Percentiles rank a stretch among this genome's conserved stretches.
Conservation (phyloP, 2,113 vertebrate genomes). For the Gallinago media region DNA sequence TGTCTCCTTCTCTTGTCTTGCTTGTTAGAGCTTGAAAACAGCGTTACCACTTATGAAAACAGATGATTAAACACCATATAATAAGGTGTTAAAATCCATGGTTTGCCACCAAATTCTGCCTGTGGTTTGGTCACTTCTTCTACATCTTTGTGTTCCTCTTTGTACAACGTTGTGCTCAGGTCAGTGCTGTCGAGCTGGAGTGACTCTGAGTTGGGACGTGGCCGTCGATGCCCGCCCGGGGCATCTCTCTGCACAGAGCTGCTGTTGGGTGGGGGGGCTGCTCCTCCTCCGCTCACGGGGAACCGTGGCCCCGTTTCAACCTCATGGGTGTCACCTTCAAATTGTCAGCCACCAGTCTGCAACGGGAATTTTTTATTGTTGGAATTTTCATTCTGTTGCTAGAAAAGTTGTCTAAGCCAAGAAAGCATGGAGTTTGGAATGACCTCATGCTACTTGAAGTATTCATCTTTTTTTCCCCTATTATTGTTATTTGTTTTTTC, state of each 20-base stretch:
- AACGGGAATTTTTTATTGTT: not conserved
- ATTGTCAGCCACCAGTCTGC: not conserved
- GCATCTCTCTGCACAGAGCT: not conserved
- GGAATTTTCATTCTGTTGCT: not conserved
- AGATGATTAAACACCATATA: not conserved
- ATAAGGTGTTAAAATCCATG: not conserved
- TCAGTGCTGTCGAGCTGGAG: not conserved
- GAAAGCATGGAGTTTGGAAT: not conserved
- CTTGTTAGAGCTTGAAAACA: not conserved
- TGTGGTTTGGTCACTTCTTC: not conserved
- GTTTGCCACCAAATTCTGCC: not conserved
- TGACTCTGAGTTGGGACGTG: fast-evolving
- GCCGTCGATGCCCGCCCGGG: not conserved
- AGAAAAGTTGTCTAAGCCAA: not conserved
- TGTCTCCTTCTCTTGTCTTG: not conserved
- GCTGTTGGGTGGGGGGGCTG: not conserved
- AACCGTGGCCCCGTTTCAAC: not conserved
- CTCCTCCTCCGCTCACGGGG: not conserved
- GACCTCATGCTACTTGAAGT: not conserved
- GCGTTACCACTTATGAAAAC: not conserved
- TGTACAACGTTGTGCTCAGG: not conserved
- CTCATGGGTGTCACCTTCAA: not conserved
- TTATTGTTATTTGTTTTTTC: not conserved
- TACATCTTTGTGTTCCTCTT: not conserved
- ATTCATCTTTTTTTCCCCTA: not conserved